phyloP scores from a whole-genome alignment of 1,140 invertebrate genomes.

The Lithobius niger region DNA sequence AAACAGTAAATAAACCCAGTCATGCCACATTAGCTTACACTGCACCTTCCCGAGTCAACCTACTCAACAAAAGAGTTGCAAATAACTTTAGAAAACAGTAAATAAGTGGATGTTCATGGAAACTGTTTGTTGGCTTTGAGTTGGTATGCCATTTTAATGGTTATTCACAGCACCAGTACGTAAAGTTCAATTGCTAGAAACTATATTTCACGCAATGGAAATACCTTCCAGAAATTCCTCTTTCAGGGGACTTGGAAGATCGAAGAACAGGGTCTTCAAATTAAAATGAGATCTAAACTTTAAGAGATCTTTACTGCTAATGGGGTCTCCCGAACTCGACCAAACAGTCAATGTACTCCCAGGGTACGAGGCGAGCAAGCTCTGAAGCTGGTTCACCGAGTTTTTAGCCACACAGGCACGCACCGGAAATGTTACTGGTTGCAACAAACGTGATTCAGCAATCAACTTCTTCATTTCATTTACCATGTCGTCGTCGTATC shows the following conservation, averaged over 20 bases:
- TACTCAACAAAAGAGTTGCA: no score
- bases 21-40: no score
- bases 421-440: constrained; percentile 66
- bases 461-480: constrained; percentile 53
- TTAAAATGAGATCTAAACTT: constrained; percentile 6
- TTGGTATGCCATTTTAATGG: no score
- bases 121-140: no score
- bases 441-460: constrained; percentile 39
- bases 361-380: neutral
- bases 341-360: constrained; percentile 11
- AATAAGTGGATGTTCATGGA: no score
- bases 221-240: constrained; percentile 11
- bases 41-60: no score
- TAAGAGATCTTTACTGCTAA: constrained; percentile 4
- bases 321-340: constrained; percentile 11
- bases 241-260: constrained; percentile 9
- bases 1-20: no score
- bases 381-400: constrained; percentile 28
- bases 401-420: constrained; percentile 55
- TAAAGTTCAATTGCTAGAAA: no score
- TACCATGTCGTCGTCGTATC: constrained; percentile 27
- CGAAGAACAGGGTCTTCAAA: constrained; percentile 4
- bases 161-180: no score
- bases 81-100: no score
- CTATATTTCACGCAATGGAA: neutral